Base-by-base conservation (phyloP, 1,140 invertebrate genomes). In the Dendroctonus ponderosae region DNA sequence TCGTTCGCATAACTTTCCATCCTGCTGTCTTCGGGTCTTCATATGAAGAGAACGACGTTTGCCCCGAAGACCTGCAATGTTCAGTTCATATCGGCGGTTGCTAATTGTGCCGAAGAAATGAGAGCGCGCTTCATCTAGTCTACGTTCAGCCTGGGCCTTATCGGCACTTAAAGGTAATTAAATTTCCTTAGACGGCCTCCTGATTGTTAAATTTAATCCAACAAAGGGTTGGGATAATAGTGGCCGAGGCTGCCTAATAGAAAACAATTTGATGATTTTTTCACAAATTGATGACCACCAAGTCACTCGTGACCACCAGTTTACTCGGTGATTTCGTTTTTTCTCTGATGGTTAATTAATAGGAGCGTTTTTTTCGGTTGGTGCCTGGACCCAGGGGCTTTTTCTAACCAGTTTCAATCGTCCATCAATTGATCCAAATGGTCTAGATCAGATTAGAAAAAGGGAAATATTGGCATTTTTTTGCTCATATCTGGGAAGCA, bases 191-290 rank as follows among this genome's bases (percentile, higher is more conserved):
- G 12, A 37, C 48, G 50, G 38, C 59, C 41, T 44, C 39, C 12
- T 11, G 59, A 49, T 66, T 58, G 58, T 66, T 66, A 66, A 66
- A 66, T 66, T 66, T 66, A 52, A 66, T 58, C 54, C 54, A 51
- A 66, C 54, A 66, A 58, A 59, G 63, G 56, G 53, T 66, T 64
- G 41, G 57, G 62, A 64, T 64, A 64, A 64, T 64, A 46, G 62
- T 43, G 41, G 38, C 41, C 49, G 9, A 42, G 38, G 11, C 49
- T 8, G 39, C 4, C 54, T 48, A 46, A 51, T 48, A 44, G 52
- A 64, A 56, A 46, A 51, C 46, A 12, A 42, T 56, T 64, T 61
- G 44, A 51, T 51, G 6, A 38, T 61, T 57, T 64, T 62, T 64
- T 46, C 15, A 38, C 46, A 64, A 63, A 54, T 63, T 63, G 44